Base-by-base conservation (phyloP, 2,113 vertebrate species). In the Castor canadensis region DNA sequence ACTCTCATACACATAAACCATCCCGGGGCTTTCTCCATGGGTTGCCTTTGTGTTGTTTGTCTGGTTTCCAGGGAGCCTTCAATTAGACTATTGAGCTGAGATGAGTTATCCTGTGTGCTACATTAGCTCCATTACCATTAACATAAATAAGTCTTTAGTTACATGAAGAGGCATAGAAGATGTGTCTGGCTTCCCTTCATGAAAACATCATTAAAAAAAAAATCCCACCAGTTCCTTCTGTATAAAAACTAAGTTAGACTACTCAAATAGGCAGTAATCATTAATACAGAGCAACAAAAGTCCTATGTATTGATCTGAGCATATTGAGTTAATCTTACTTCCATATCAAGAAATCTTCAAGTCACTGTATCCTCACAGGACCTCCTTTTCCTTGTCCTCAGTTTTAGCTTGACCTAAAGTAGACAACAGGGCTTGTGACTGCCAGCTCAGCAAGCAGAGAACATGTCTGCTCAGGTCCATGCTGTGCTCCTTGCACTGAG, bases 41-140 rank as follows among this genome's bases (percentile, higher is more conserved):
- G n/a, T 24, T 26, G 45, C 45, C 32, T 84, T 56, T 66, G 26
- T 71, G 66, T 7, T 10, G 38, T 79, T 12, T 38, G 47, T 88
- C 40, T 77, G 45, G 38, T 56, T 91, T 96, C 79, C 30, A 75
- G 89, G 52, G 87, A 69, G 71, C 7, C 82, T 89, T 89, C 83
- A 56, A 6, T 66, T 58, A 73, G 49, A 79, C 60, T 56, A 60
- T 2, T 56, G 88, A 76, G 58, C n/a, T n/a, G 5, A 87, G 71
- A 56, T 40, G 75, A 69, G 40, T 81, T 75, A 71, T 35, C 71
- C 58, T 76, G 2, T 43, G 49, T 43, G 52, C n/a, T 82, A 15
- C 47, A 72, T 82, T 30, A 73, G 38, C 49, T 83, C 69, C 52
- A 38, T 79, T 43, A 54, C 49, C 58, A 62, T 75, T 38, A 45